Conservation (phyloP, 2,113 vertebrate species). For the Candoia aspera region DNA sequence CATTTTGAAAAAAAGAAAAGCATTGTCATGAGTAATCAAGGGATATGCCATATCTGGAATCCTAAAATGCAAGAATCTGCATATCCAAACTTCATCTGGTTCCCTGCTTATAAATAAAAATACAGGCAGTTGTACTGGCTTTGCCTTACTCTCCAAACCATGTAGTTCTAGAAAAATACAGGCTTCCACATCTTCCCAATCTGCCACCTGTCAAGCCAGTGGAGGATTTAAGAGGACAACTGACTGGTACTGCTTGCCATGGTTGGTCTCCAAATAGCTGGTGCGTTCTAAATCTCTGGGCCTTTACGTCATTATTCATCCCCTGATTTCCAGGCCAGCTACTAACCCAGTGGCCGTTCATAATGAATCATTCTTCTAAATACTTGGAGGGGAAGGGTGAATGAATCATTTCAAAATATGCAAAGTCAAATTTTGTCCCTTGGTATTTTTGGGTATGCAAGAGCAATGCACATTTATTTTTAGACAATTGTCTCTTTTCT, state of each 20-base stretch:
- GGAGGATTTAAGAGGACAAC: slow-evolving; percentile 62
- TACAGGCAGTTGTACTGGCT: slow-evolving; percentile 32
- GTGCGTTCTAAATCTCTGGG: slow-evolving; percentile 56
- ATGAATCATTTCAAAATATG: slow-evolving; percentile 66
- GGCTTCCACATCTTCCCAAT: slow-evolving; percentile 27
- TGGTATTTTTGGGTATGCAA: slow-evolving; percentile 64
- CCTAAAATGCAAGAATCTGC: slow-evolving; percentile 22
- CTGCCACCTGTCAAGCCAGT: slow-evolving; percentile 66
- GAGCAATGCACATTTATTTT: slow-evolving; percentile 63
- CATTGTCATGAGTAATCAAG: slow-evolving; percentile 7
- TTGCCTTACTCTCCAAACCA: slow-evolving; percentile 49
- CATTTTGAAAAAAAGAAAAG: not conserved
- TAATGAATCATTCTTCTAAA: slow-evolving; percentile 67
- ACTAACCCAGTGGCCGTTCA: slow-evolving; percentile 62
- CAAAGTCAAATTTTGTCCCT: slow-evolving; percentile 67
- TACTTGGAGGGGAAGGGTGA: slow-evolving; percentile 49
- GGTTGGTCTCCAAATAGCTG: slow-evolving; percentile 58
- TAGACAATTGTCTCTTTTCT: slow-evolving; percentile 55
- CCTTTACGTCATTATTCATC: slow-evolving; percentile 57
- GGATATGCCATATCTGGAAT: not conserved
- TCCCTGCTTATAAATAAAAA: slow-evolving; percentile 42
- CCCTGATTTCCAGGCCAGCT: slow-evolving; percentile 57
- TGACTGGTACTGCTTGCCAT: slow-evolving; percentile 63
- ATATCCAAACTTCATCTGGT: slow-evolving; percentile 13
- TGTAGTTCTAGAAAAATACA: slow-evolving; percentile 52